phyloP scores from a whole-genome alignment of 2,797 vertebrate species.

The Myotis pilosus region DNA sequence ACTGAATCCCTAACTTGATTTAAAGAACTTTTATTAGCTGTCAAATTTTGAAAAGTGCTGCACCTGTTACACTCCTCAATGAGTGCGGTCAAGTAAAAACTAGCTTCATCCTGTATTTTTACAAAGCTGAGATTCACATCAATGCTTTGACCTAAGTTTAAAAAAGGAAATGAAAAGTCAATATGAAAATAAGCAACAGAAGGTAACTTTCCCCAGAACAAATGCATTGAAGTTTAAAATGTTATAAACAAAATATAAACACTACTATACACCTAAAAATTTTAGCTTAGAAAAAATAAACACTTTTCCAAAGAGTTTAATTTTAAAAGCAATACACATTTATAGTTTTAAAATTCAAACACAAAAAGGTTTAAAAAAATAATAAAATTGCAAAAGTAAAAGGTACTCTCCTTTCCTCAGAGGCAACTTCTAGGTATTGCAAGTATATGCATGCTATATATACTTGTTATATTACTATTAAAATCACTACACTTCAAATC shows the following conservation, averaged over 20 bases:
- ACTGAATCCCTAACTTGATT: neutral
- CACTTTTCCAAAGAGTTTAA: neutral
- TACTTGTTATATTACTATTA: neutral
- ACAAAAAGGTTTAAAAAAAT: neutral
- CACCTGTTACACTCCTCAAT: conserved; percentile 45
- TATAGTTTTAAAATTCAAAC: conserved; percentile 37
- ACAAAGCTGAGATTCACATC: conserved; percentile 64
- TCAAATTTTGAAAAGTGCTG: conserved; percentile 30
- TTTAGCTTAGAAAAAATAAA: conserved; percentile 11
- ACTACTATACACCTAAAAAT: neutral
- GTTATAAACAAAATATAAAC: conserved; percentile 1
- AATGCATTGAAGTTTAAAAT: conserved; percentile 46
- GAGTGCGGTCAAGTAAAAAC: conserved; percentile 62
- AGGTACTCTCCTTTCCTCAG: neutral
- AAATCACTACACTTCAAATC: conserved; percentile 3
- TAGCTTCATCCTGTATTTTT: conserved; percentile 45
- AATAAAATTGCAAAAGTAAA: neutral
- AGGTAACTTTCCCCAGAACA: conserved; percentile 78
- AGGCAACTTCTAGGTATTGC: neutral
- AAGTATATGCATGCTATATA: neutral
- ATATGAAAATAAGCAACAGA: conserved; percentile 70
- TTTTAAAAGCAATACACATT: conserved; percentile 34
- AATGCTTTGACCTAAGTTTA: conserved; percentile 71
- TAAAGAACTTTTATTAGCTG: neutral
- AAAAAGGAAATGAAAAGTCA: conserved; percentile 80